Conservation (phyloP, 2,888 invertebrate species). For the Drosophila borborema region DNA sequence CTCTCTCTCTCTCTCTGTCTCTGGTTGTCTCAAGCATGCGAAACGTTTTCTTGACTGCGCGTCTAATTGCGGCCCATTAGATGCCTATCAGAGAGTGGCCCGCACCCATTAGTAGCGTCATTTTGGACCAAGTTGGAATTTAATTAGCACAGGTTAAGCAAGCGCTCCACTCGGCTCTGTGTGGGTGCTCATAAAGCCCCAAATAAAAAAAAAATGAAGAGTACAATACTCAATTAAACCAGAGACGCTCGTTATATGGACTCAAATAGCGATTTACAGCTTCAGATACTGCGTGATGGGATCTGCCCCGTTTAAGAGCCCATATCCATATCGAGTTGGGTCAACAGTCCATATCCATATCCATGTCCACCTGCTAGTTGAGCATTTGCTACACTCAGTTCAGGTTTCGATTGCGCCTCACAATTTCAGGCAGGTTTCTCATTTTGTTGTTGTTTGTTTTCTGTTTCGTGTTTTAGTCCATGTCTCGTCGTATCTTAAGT, state of each 20-base stretch:
- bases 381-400: slow-evolving; percentile 28
- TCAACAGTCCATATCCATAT: slow-evolving; percentile 4
- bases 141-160: slow-evolving; percentile 73
- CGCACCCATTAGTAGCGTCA: slow-evolving; percentile 71
- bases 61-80: slow-evolving; percentile 75
- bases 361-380: slow-evolving; percentile 38
- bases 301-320: slow-evolving; percentile 3
- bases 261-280: slow-evolving; percentile 41
- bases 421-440: slow-evolving; percentile 13
- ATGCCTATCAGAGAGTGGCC: slow-evolving; percentile 57
- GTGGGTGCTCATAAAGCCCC: slow-evolving; percentile 70
- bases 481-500: slow-evolving; percentile 11
- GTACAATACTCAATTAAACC: slow-evolving; percentile 33
- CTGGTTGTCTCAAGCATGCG: slow-evolving; percentile 48
- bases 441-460: slow-evolving; percentile 1
- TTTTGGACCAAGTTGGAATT: slow-evolving; percentile 66
- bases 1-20: neutral
- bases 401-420: slow-evolving; percentile 63
- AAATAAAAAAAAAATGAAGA: neutral
- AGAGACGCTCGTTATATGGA: slow-evolving; percentile 34
- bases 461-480: slow-evolving; percentile 13
- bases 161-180: slow-evolving; percentile 15
- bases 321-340: slow-evolving; percentile 2
- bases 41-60: slow-evolving; percentile 47
- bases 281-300: slow-evolving; percentile 44